Conservation (phyloP, 2,888 invertebrate species). For the Drosophila siamana region DNA sequence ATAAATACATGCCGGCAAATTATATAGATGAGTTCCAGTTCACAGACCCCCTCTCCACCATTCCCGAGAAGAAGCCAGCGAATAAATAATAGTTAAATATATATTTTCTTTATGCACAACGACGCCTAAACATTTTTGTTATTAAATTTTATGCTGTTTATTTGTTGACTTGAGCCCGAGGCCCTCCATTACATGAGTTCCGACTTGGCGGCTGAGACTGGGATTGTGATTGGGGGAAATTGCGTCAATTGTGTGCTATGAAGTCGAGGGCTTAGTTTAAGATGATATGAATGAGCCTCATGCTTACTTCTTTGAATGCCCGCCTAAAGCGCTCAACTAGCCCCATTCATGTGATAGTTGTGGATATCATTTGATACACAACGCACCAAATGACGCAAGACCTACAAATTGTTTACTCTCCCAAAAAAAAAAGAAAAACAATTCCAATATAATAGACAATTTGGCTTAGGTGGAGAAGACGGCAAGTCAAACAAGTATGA, state of each 20-base stretch:
- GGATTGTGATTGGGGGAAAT: constrained; percentile 53
- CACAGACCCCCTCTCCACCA: constrained; percentile 33
- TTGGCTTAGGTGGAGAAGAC: constrained; percentile 20
- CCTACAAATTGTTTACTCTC: constrained; percentile 39
- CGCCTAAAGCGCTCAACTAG: constrained; percentile 21
- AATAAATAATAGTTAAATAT: constrained; percentile 80
- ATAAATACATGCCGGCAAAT: constrained; percentile 80
- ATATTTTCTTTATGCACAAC: constrained; percentile 37
- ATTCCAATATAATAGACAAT: constrained; percentile 15
- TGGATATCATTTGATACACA: constrained; percentile 23
- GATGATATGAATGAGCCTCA: constrained; percentile 42
- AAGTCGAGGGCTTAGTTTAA: constrained; percentile 58
- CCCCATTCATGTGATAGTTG: constrained; percentile 36
- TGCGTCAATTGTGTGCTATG: constrained; percentile 63
- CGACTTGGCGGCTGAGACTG: too few relatives aligned
- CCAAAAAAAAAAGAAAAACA: not conserved
- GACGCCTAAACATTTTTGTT: constrained; percentile 72
- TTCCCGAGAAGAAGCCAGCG: constrained; percentile 50
- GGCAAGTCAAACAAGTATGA: not conserved
- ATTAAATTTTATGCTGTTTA: constrained; percentile 79
- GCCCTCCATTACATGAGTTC: constrained; percentile 53
- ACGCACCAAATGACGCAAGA: constrained; percentile 33
- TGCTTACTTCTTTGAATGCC: constrained; percentile 35
- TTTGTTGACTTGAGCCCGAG: constrained; percentile 47
- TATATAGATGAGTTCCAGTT: constrained; percentile 69